Base-by-base conservation (phyloP, 2,888 invertebrate genomes). In the Iphiclides podalirius region DNA sequence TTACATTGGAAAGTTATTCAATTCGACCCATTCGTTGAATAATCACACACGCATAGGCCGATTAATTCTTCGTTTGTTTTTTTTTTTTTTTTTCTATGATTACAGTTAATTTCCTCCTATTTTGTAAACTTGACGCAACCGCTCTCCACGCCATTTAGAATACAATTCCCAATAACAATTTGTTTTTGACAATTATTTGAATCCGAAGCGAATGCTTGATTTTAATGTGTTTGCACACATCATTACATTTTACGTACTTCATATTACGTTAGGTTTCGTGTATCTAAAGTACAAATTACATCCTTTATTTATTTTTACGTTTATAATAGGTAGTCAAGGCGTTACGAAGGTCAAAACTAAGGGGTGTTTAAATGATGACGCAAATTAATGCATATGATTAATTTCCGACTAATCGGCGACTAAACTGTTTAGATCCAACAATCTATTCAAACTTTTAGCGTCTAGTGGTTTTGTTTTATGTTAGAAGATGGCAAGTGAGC, bases 1-100 rank as follows among this genome's bases (percentile, higher is more conserved):
- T 49, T 43, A 34, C 4, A 35, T 50, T 50, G 44, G 50, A 50
- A 50, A 50, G 50, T 38, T 39, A 39, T 26, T 44, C 26, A 44
- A 44, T 44, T 49, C 31, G 42, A 14, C 11, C n/a, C 16, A 7
- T 15, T 34, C 44, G 26, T 49, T 49, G 43, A 39, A 40, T 44
- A 44, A 42, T 48, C 31, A 37, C 12, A 12, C 26, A 35, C 33
- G 36, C 15, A 14, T 28, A 34, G 40, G 35, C 35, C 33, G 15
- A 36, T 13, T 16, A n/a, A 41, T 34, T 46, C 33, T 13, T 8
- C 16, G 16, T n/a, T 31, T n/a, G 15, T 44, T 36, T 41, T 17
- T 37, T 11, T 46, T 39, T 28, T 31, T 13, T 23, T 28, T 33
- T 43, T 11, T 39, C 31, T 38, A 20, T 9, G 33, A 44, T 40